A percentile compares a stretch with the other conserved stretches of the same genome.
Evolutionary conservation across 2,797 vertebrate species (phyloP).

Genomic region (Molossus alvarezi): DNA sequence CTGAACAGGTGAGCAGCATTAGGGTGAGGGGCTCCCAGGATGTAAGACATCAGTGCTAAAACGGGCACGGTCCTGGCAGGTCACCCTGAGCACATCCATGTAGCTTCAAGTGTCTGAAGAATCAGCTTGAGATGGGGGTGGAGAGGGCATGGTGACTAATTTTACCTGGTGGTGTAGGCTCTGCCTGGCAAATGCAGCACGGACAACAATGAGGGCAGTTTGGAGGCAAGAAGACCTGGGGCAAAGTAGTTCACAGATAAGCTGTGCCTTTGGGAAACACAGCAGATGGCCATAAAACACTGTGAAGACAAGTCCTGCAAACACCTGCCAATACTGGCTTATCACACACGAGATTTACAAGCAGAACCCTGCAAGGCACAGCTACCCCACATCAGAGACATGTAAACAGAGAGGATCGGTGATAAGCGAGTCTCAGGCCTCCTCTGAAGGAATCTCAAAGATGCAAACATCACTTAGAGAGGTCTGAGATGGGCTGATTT

Average conservation of each 20-base stretch:
- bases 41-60: background rate
- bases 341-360: constrained; percentile 78
- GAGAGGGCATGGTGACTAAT: background rate
- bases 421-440: constrained; percentile 72
- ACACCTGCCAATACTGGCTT: constrained; percentile 74
- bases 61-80: no score
- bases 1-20: background rate
- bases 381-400: constrained; percentile 78
- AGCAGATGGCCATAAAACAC: background rate
- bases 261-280: background rate
- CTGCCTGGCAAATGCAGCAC: background rate
- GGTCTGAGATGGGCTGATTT: constrained; percentile 43
- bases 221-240: background rate
- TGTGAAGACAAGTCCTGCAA: background rate
- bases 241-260: background rate
- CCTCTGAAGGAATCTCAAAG: constrained; percentile 74
- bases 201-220: background rate
- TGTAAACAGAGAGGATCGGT: constrained; percentile 74
- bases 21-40: background rate
- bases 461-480: constrained; percentile 74
- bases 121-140: no score
- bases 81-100: background rate
- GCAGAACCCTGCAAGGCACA: constrained; percentile 70
- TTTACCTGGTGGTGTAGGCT: background rate
- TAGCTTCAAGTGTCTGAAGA: background rate